Base-by-base conservation (phyloP, 1,140 invertebrate species). In the Aphaenogaster ashmeadi region DNA sequence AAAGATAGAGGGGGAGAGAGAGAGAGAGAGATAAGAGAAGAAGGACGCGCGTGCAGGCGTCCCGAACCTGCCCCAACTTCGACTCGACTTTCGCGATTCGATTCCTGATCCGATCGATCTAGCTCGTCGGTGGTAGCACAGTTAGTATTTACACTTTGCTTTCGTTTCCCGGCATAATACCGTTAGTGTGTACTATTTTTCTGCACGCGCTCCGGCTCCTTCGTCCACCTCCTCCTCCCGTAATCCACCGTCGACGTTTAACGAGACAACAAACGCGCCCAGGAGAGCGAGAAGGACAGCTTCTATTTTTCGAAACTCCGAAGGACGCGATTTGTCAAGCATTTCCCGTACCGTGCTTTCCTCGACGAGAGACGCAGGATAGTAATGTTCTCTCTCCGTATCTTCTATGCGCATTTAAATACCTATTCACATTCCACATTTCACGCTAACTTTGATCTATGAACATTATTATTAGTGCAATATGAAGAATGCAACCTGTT, bases 21-120 rank as follows among this genome's bases (percentile, higher is more conserved):
- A 60, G 74, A 38, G 80, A 80, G 79, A 87, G 47, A 71, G 78
- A 78, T 2, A 62, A 58, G 41, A 38, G 27, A 89, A 58, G 72
- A 69, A 33, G 87, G 80, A 86, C 71, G 71, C 86, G 92, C 85
- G 83, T 79, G 91, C 78, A 80, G 78, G 66, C 87, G 89, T 93
- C 94, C 94, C 93, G 94, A 93, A 94, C 94, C 94, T 95, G 88
- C 94, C 94, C 93, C 93, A 95, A 95, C 92, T 94, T 87, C 89
- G 89, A 92, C 92, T 91, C 90, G 92, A 94, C 94, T 94, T 94
- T 94, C 92, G 93, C 91, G 88, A 91, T 92, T 93, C 93, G 93
- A 93, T 94, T 93, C 66, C 91, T 91, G 92, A 95, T 95, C 92
- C 92, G 92, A 95, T 95, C 94, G 93, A 93, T 94, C 88, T 87